Conservation (phyloP, 2,797 vertebrate species). For the Lacerta viridis region DNA sequence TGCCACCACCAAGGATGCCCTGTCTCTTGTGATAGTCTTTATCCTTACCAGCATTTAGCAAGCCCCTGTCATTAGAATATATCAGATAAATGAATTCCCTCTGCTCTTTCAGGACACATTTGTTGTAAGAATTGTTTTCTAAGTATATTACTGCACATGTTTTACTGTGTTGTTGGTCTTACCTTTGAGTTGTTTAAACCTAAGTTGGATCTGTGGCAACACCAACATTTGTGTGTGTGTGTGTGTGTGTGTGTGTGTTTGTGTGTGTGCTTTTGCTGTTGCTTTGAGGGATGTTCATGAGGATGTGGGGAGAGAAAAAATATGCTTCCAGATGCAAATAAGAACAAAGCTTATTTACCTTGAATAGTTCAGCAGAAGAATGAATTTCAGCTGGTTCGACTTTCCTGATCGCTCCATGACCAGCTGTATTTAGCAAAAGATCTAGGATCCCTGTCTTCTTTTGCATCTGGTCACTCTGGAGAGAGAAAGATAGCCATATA, state of each 20-base stretch:
- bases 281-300: not conserved
- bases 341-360: not conserved
- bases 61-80: not conserved
- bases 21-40: not conserved
- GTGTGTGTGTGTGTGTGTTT: no score
- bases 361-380: not conserved
- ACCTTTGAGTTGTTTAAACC: not conserved
- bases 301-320: not conserved
- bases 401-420: not conserved
- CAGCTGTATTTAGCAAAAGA: conserved; percentile 9
- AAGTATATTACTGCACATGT: not conserved
- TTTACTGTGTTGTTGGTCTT: not conserved
- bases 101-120: not conserved
- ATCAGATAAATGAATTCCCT: not conserved
- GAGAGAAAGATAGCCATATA: not conserved
- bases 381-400: not conserved
- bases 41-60: not conserved
- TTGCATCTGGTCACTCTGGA: not conserved
- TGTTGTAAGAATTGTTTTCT: conserved; percentile 1
- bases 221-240: not conserved
- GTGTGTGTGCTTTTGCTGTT: not conserved
- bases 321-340: not conserved
- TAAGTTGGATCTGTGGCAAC: not conserved
- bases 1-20: not conserved
- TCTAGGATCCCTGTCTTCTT: not conserved